Evolutionary conservation across 2,113 vertebrate genomes (phyloP).

Genomic region (Vireo altiloquus): DNA sequence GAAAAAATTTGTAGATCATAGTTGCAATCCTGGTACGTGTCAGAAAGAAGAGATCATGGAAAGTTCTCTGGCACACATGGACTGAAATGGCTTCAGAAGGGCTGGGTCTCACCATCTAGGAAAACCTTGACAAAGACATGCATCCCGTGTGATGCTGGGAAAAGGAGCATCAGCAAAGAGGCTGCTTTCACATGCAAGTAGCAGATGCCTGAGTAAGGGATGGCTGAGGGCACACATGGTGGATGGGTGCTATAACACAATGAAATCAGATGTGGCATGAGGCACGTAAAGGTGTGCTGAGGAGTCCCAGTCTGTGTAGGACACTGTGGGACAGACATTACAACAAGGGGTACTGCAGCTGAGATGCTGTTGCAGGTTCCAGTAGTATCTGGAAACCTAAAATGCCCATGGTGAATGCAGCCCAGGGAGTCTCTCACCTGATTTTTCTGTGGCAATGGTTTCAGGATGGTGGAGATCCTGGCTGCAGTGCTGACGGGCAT

Average conservation of each 20-base stretch:
- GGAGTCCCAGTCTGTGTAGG: not conserved
- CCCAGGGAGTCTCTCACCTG: not conserved
- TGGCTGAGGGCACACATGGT: not conserved
- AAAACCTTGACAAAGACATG: not conserved
- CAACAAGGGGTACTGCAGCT: not conserved
- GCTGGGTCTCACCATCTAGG: not conserved
- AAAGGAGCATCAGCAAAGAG: rapidly evolving
- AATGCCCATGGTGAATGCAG: not conserved
- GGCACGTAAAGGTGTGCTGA: not conserved
- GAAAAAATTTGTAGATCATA: not conserved
- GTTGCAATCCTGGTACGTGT: not conserved
- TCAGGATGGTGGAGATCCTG: not conserved
- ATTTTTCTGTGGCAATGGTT: rapidly evolving
- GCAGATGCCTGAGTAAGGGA: not conserved
- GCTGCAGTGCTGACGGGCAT: not conserved
- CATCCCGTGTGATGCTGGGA: not conserved
- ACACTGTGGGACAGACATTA: not conserved
- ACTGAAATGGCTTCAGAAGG: not conserved
- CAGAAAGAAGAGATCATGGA: not conserved
- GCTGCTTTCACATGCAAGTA: not conserved
- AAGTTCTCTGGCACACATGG: not conserved
- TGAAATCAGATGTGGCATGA: not conserved
- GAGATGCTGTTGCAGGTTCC: not conserved
- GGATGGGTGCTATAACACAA: not conserved
- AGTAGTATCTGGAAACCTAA: not conserved